Evolutionary conservation across 2,888 invertebrate genomes (phyloP), one percentile per base, ranked within the genome.

Genomic region (Nomada lathburiana): DNA sequence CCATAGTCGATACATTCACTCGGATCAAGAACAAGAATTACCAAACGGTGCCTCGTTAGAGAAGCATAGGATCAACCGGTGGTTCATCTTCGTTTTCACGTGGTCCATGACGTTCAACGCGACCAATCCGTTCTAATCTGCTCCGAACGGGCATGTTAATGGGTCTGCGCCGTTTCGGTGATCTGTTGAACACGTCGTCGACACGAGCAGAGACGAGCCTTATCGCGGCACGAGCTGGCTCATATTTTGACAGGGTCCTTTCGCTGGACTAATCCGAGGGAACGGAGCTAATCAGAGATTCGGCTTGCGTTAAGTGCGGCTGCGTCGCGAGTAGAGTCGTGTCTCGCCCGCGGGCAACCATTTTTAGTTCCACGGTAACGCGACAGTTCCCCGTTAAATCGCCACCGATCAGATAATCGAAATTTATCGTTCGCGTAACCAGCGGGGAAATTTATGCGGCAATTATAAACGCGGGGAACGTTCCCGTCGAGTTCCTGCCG

Each of bases 351-450:
- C 71, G n/a, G 69, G 68, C 77, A 44, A 20, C n/a, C 26, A 1
- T 26, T 83, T 77, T 82, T 75, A 65, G 69, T 82, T 78, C 71
- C 68, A 57, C 2, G 18, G 50, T 50, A 71, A 59, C 63, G 53
- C 59, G 29, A 36, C n/a, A 23, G 11, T 52, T 36, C 69, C 26
- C 52, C 53, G 55, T 76, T 72, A 72, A 76, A 76, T 83, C 62
- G 23, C 53, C 70, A 20, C 62, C 65, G 74, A 82, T 82, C 78
- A 78, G 82, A 78, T 78, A 78, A 82, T 82, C 78, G 52, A 52
- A 44, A 82, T 83, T 83, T 82, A 81, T 78, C 75, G 68, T n/a
- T 42, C n/a, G 29, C 23, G 71, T 78, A 82, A 75, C 75, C 75
- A 78, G 69, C 50, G 10, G 29, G 23, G 71, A 57, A 82, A 78